Percentiles rank a stretch among this genome's conserved stretches.
These are phyloP conservation scores for Oryzias sinensis DNA, from an alignment of 2,797 vertebrate species.

Conservation along the genomic window DNA sequence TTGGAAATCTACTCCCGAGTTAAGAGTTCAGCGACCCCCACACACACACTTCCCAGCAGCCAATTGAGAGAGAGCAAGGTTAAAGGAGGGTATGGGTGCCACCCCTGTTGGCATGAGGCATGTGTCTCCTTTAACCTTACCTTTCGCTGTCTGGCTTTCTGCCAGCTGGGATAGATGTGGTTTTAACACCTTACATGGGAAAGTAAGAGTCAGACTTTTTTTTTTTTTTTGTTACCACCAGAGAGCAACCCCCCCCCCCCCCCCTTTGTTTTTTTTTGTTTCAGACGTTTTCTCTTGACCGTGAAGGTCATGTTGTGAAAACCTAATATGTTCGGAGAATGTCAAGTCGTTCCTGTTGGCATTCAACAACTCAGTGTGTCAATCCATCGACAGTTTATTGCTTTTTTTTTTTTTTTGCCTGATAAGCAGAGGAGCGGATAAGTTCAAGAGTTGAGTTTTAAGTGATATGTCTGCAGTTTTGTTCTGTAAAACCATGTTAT, in stretches of 20 bases:
- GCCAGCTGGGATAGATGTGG: conserved; percentile 11
- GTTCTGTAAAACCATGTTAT: background rate
- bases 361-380: conserved; percentile 22
- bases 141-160: conserved; percentile 9
- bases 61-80: too few species aligned
- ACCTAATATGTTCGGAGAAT: conserved; percentile 16
- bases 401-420: conserved; percentile 4
- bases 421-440: background rate
- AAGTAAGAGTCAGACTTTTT: background rate
- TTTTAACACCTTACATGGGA: background rate
- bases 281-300: conserved; percentile 4
- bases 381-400: conserved; percentile 7
- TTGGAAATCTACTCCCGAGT: conserved; percentile 5
- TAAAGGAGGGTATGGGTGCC: background rate
- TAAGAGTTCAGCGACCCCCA: conserved; percentile 4
- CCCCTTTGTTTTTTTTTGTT: background rate
- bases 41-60: too few species aligned
- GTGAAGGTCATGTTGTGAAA: conserved; percentile 26
- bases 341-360: conserved; percentile 20
- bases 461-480: background rate
- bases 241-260: background rate
- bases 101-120: conserved; percentile 27
- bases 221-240: background rate
- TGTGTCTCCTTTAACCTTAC: conserved; percentile 41
- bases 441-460: background rate